These are phyloP conservation scores for Catharus minimus DNA, from an alignment of 2,113 vertebrate species.

Conservation along the genomic window DNA sequence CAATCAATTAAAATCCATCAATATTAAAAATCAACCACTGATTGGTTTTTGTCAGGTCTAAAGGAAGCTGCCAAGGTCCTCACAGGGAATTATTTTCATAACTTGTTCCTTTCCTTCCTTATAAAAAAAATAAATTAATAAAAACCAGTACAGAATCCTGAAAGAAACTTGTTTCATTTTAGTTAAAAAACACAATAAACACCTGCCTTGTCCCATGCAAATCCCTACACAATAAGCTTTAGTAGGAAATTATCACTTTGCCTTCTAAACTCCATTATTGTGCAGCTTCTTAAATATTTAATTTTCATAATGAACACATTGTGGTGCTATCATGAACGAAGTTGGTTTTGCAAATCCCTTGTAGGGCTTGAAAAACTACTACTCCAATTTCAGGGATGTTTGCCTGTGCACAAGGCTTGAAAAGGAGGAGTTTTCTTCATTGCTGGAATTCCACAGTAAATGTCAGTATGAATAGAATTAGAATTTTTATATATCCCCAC, in stretches of 20 bases:
- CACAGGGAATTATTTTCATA: no score
- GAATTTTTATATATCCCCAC: background rate
- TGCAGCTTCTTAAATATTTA: background rate
- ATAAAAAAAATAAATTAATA: no score
- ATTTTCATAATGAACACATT: background rate
- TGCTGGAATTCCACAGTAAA: conserved; percentile 10
- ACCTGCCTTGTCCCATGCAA: rapidly evolving
- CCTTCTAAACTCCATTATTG: background rate
- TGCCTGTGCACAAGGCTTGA: background rate
- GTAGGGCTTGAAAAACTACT: background rate
- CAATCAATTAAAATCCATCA: no score
- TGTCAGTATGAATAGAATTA: conserved; percentile 21
- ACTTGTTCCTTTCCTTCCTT: no score
- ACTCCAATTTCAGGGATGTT: background rate
- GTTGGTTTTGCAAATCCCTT: background rate
- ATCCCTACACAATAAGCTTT: background rate
- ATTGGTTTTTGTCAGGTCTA: no score
- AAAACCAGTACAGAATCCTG: background rate
- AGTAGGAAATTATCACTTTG: background rate
- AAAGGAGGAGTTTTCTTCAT: background rate
- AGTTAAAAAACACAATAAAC: background rate
- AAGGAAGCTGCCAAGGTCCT: no score
- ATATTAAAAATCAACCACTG: no score
- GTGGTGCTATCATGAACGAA: rapidly evolving
- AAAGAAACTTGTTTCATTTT: background rate